phyloP scores from a whole-genome alignment of 2,797 vertebrate species.

The Acrocephalus scirpaceus region DNA sequence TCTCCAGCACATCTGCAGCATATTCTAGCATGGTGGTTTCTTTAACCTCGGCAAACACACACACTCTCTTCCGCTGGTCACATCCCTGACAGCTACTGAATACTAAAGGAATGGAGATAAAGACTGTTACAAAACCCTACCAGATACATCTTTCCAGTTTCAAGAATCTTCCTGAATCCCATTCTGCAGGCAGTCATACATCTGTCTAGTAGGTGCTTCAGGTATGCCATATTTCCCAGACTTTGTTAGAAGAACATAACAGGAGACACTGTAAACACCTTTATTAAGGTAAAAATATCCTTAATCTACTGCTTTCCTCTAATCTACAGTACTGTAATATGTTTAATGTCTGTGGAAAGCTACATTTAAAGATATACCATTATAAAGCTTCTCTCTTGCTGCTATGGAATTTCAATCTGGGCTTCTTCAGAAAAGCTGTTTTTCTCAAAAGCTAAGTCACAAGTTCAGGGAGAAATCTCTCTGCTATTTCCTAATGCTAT shows the following conservation, averaged over 20 bases:
- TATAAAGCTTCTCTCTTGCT: not conserved
- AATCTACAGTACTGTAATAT: not conserved
- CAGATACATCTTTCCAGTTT: not conserved
- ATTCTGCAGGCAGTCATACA: not conserved
- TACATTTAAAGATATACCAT: not conserved
- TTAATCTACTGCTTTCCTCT: not conserved
- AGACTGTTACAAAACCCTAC: not conserved
- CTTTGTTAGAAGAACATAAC: not conserved
- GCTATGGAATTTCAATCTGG: slow-evolving; percentile 5
- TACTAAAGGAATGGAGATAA: not conserved
- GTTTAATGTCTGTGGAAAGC: not conserved
- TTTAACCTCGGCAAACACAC: not conserved
- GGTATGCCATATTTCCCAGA: not conserved
- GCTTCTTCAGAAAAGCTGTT: slow-evolving; percentile 43
- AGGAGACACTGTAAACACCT: not conserved
- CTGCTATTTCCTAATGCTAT: slow-evolving; percentile 58
- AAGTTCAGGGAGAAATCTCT: slow-evolving; percentile 62
- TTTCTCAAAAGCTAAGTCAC: slow-evolving; percentile 50
- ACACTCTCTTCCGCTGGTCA: not conserved
- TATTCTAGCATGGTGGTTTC: not conserved
- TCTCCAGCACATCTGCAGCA: not conserved
- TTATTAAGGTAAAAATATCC: not conserved
- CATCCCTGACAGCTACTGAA: not conserved
- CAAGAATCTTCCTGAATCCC: not conserved
- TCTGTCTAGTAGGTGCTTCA: not conserved